Conservation (phyloP, 2,113 vertebrate species). For the Salvelinus alpinus region DNA sequence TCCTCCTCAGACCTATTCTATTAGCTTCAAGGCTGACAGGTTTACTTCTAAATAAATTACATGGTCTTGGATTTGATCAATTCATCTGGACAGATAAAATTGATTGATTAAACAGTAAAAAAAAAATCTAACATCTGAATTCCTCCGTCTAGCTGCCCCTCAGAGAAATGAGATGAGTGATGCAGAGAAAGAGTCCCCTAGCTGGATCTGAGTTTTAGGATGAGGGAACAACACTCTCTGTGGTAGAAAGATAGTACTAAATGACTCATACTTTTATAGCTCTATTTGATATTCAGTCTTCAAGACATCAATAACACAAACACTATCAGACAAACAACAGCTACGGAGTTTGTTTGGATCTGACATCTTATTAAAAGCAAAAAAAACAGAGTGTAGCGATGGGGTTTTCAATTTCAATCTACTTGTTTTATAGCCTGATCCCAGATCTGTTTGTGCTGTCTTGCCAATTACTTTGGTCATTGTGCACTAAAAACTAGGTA, state of each 20-base stretch:
- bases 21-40: conserved; percentile 42
- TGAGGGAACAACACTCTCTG: conserved; percentile 17
- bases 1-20: not conserved
- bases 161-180: too few relatives aligned
- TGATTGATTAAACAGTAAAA: conserved; percentile 56
- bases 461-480: too few relatives aligned
- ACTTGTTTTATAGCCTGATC: not conserved
- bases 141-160: too few relatives aligned
- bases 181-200: not conserved
- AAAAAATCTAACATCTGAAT: not conserved
- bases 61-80: conserved; percentile 32
- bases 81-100: conserved; percentile 26
- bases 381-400: not conserved
- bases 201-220: conserved; percentile 4
- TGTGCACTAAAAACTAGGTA: too few relatives aligned
- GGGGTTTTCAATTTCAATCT: not conserved
- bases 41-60: conserved; percentile 44
- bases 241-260: conserved; percentile 11
- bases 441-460: too few relatives aligned
- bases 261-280: not conserved
- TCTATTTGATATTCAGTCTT: conserved; percentile 11
- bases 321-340: not conserved
- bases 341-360: conserved; percentile 15
- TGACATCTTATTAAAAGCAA: not conserved
- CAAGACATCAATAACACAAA: not conserved